These are phyloP conservation scores for Drosophila persimilis DNA, from an alignment of 1,140 invertebrate genomes.

Conservation along the genomic window DNA sequence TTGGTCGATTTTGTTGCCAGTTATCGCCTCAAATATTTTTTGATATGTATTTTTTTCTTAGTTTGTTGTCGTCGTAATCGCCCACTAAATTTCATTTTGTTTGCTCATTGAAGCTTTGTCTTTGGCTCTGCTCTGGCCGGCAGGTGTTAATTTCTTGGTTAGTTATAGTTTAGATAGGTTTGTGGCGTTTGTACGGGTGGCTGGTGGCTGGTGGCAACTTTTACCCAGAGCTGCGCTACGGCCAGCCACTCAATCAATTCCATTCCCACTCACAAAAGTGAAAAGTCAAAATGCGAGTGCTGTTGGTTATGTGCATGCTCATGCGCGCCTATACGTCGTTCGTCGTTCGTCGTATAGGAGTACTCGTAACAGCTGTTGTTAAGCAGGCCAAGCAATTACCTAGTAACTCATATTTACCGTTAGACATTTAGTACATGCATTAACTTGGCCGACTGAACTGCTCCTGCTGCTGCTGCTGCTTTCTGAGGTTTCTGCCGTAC, in stretches of 20 bases:
- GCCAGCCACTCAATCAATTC: conserved; percentile 67
- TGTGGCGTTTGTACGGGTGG: conserved; percentile 3
- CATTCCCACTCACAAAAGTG: conserved; percentile 71
- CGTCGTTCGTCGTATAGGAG: too few species aligned
- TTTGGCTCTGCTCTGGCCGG: conserved; percentile 21
- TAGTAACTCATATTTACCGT: conserved; percentile 80
- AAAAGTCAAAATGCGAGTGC: conserved; percentile 69
- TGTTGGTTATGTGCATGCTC: conserved; percentile 57
- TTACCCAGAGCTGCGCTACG: conserved; percentile 34
- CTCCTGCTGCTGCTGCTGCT: conserved; percentile 35
- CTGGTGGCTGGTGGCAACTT: conserved; percentile 39
- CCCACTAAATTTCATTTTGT: conserved; percentile 61
- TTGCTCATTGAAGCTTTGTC: conserved; percentile 44
- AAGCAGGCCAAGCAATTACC: conserved; percentile 73
- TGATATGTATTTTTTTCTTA: conserved; percentile 16
- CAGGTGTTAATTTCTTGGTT: conserved; percentile 73
- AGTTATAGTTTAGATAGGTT: conserved; percentile 48
- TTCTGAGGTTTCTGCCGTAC: conserved; percentile 25
- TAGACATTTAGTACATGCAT: conserved; percentile 80
- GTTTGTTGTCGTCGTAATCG: conserved; percentile 47
- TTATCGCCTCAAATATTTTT: conserved; percentile 41
- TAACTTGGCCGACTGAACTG: conserved; percentile 60
- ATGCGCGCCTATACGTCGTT: conserved; percentile 23
- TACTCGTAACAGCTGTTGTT: conserved; percentile 46
- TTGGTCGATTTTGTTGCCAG: conserved; percentile 40